Evolutionary conservation across 2,888 invertebrate species (phyloP), one percentile per base, ranked within the genome.

Genomic region (Fragum fragum): DNA sequence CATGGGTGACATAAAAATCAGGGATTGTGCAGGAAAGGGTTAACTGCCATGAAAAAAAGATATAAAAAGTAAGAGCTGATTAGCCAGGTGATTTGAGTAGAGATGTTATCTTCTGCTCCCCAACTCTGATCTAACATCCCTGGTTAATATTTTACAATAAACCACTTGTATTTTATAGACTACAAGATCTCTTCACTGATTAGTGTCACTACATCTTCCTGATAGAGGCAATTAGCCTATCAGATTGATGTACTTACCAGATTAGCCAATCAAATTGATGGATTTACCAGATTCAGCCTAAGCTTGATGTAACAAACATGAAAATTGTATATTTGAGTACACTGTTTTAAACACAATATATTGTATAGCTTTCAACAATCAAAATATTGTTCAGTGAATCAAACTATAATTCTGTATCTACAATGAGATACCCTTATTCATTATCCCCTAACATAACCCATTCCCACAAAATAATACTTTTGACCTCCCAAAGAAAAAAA

Each of bases 131-230:
- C 57, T 53, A n/a, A 26, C 23, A 23, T 36, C 29, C 63, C 63
- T 63, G 63, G 36, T 36, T 21, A 21, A 39, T 32, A n/a, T 32
- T 55, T 55, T 71, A 71, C 71, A 71, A 71, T 55, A 14, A 32
- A 71, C 32, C 71, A 71, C 71, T 71, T 71, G 71, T 71, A 53
- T 55, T 71, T 71, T 55, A 32, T 71, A 23, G 55, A 1, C 23
- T 21, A 39, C 7, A 47, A 57, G 32, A 42, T 42, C 14, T 21
- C 26, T 9, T 21, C 32, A 32, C 21, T 36, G 71, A 71, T 71
- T n/a, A 55, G 32, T 57, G 53, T 57, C 71, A 53, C 36, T 57
- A 57, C 53, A 71, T 71, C 71, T 53, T 11, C 23, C 21, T 36
- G 29, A 71, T 71, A 36, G 0, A 32, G 53, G 55, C 36, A 55